Base-by-base conservation (phyloP, 2,797 vertebrate species). In the Cichlasoma orientale region DNA sequence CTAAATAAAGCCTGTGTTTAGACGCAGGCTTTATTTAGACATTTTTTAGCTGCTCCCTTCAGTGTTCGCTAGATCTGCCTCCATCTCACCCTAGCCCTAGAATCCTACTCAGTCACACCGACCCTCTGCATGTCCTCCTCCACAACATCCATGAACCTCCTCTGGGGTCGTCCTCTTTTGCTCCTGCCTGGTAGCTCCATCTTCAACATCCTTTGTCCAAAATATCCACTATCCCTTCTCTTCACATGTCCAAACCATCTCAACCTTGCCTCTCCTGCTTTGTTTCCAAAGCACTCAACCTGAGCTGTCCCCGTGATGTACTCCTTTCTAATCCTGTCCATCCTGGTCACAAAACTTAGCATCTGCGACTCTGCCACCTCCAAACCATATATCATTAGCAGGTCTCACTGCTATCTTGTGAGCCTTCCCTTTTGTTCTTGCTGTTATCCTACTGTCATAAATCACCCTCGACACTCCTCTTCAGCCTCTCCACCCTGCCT, bases 1-100 rank as follows among this genome's bases (percentile, higher is more conserved):
- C 70, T 89, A 90, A 92, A 91, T 87, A 90, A 89, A 88, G 86
- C 86, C 82, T 36, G 36, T 36, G 36, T 36, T 11, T 36, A 11
- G 10, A 36, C 36, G 3, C 36, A 11, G 36, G 36, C 36, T 36
- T 36, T 36, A 36, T 36, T 36, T 36, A 36, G 36, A 36, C 9
- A 11, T 36, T 36, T 63, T 63, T 18, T 63, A 21, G 59, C 14
- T 44, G 10, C 21, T 63, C 14, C 14, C 23, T 63, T 66, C 2
- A 0, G 21, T 10, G 44, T 38, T 23, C 25, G 1, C 23, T 16
- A 44, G 25, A 66, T 27, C 59, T 63, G 59, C 38, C 59, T 63
- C 59, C 36, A 44, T 44, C 36, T 63, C 36, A 61, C 58, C 36
- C 9, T 10, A 10, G 8, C 11, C 36, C 21, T 18, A 18, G 36